A percentile compares a stretch with the other conserved stretches of the same genome.
Evolutionary conservation across 2,113 vertebrate genomes (phyloP).

Genomic region (Hiodon tergisus): DNA sequence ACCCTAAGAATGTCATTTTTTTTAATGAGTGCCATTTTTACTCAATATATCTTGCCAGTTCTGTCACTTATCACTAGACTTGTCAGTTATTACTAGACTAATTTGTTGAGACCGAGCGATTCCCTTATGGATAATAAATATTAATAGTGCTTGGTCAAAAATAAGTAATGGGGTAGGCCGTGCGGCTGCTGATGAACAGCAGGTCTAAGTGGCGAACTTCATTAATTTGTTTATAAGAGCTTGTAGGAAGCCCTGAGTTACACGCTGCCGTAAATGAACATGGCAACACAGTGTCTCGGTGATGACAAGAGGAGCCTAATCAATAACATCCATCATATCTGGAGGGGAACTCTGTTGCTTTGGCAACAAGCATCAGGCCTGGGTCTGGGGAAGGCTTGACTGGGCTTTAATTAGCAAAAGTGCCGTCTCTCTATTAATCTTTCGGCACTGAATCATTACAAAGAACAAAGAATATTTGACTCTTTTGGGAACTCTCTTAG

Average conservation of each 20-base stretch:
- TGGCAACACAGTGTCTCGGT: neutral
- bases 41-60: no score
- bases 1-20: no score
- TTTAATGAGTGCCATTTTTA: no score
- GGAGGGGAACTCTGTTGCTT: constrained; percentile 24
- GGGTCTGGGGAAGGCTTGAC: constrained; percentile 12
- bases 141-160: neutral
- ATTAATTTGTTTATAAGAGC: no score
- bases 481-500: constrained; percentile 23
- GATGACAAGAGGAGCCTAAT: neutral
- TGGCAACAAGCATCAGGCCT: constrained; percentile 29
- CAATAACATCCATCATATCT: neutral
- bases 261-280: neutral
- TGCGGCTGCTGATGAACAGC: neutral
- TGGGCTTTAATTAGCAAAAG: constrained; percentile 22
- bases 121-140: neutral
- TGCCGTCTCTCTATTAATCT: constrained; percentile 24
- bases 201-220: neutral
- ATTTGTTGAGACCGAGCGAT: neutral
- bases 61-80: no score
- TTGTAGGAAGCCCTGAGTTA: neutral
- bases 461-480: constrained; percentile 36
- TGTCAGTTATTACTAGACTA: neutral
- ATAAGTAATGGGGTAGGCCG: neutral
- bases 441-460: constrained; percentile 32